phyloP scores from a whole-genome alignment of 2,113 vertebrate genomes.

The Apistogramma diplotaenia region DNA sequence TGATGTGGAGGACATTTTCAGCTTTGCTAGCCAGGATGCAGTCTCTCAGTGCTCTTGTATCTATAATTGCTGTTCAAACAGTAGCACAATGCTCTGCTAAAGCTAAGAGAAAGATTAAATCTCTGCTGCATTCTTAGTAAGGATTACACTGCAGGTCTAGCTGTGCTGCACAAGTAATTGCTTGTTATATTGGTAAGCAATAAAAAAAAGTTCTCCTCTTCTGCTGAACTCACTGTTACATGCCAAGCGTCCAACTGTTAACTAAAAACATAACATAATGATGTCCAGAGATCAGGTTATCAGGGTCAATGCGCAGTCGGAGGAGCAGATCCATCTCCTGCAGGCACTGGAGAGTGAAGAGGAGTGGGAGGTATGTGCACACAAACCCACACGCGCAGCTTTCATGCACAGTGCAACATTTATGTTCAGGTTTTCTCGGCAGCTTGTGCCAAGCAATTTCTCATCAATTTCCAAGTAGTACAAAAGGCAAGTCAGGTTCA shows the following conservation, averaged over 20 bases:
- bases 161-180: not conserved
- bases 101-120: not conserved
- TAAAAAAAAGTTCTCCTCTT: not conserved
- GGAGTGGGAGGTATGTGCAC: conserved; percentile 40
- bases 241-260: not conserved
- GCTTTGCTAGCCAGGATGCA: not conserved
- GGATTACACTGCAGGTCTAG: not conserved
- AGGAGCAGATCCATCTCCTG: conserved; percentile 63
- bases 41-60: not conserved
- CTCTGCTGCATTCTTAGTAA: not conserved
- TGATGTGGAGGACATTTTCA: not conserved
- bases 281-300: conserved; percentile 71
- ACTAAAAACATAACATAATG: not conserved
- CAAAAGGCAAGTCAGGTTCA: not conserved
- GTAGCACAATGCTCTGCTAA: not conserved
- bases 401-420: not conserved
- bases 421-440: not conserved
- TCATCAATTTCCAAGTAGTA: not conserved
- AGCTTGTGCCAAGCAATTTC: not conserved
- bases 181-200: not conserved
- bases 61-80: not conserved
- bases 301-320: conserved; percentile 58
- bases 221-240: not conserved
- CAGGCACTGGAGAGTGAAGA: conserved; percentile 50
- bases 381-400: conserved; percentile 9